Evolutionary conservation across 2,888 invertebrate genomes (phyloP), one percentile per base, ranked within the genome.

Genomic region (Drosophila fungiperda): DNA sequence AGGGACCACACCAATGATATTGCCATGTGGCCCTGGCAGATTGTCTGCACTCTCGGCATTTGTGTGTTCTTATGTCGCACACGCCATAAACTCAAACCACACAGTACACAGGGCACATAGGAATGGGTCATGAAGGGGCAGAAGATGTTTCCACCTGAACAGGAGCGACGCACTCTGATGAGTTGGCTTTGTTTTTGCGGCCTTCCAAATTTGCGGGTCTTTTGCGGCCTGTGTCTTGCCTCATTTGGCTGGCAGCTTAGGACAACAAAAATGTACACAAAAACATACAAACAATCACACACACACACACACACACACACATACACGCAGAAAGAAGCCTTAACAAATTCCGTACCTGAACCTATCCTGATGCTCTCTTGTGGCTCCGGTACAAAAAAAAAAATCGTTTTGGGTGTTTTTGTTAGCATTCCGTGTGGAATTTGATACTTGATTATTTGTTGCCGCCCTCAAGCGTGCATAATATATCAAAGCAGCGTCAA

Each of bases 391-490:
- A 71, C 68, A 26, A 26, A 26, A 26, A 26, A 73, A 87, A 83
- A 88, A 82, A 79, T 82, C 69, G 67, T 69, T 73, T 59, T 78
- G 71, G 65, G 78, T 71, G 72, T 77, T 85, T 86, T 90, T 75
- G 89, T 90, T 90, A 90, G 78, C 78, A 86, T 86, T 90, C 90
- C 86, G 87, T 86, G 83, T 75, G 90, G 90, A 90, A 90, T 86
- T 90, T 86, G 86, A 86, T 86, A 88, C 86, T 86, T 86, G 86
- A 86, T 86, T 86, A 86, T 86, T 90, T 86, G 89, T 90, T 90
- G 90, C 86, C 76, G 89, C 83, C 90, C 90, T 89, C 81, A 80
- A 83, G 86, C 86, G 81, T 90, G 89, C 90, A 90, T 87, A 90
- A 87, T 90, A 90, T 87, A 90, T 90, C 90, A 87, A 90, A 87